These are phyloP conservation scores for Cydia splendana DNA, from an alignment of 1,140 invertebrate species.

Conservation along the genomic window DNA sequence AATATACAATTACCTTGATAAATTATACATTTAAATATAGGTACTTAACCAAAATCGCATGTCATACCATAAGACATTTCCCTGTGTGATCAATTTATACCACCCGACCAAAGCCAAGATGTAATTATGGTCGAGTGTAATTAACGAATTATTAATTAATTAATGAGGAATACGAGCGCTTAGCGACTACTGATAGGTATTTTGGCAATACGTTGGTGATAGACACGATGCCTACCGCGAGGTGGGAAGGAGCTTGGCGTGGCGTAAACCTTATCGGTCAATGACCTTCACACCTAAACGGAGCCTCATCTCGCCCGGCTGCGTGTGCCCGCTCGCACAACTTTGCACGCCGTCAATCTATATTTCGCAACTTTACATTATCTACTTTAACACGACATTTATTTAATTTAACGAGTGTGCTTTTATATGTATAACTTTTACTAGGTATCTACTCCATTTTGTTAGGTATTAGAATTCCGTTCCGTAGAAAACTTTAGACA, in stretches of 20 bases:
- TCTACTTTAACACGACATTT: background rate
- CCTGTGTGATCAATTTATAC: background rate
- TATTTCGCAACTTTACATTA: background rate
- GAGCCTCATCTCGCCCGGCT: conserved; percentile 70
- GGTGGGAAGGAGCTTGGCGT: conserved; percentile 56
- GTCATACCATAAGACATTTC: too few relatives aligned
- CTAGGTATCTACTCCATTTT: too few relatives aligned
- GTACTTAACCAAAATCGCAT: background rate
- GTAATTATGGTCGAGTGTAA: background rate
- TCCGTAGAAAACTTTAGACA: too few relatives aligned
- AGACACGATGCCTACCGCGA: conserved; percentile 51
- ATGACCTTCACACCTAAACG: conserved; percentile 75
- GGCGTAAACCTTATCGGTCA: conserved; percentile 74
- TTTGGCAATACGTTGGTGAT: conserved; percentile 46
- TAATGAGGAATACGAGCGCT: background rate
- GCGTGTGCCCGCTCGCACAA: conserved; percentile 55
- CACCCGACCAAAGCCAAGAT: background rate
- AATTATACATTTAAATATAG: conserved; percentile 1
- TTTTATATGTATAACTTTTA: too few relatives aligned
- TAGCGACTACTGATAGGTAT: conserved; percentile 31
- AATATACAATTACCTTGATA: background rate
- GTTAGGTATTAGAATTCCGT: too few relatives aligned
- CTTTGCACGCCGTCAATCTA: conserved; percentile 48
- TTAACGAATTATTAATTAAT: conserved; percentile 13
- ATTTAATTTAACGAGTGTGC: background rate